Base-by-base conservation (phyloP, 2,797 vertebrate genomes). In the Rousettus madagascariensis region DNA sequence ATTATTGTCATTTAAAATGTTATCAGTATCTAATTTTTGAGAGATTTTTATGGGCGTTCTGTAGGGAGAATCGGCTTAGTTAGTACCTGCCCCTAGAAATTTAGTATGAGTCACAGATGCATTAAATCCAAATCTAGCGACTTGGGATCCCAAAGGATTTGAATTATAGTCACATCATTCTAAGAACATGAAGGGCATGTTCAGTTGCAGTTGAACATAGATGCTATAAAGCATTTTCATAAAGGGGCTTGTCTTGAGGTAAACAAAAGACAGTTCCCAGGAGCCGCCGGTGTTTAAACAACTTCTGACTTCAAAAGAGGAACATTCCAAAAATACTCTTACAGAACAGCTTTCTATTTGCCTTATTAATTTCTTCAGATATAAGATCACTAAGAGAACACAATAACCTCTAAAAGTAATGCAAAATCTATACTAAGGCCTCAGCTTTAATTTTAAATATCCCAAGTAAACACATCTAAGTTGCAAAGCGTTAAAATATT, bases 351-450 rank as follows among this genome's bases (percentile, higher is more conserved):
- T 90, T 92, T 86, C 4, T 79, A 68, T 84, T 36, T 59, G 24
- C 1, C 2, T 66, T 68, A 68, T 20, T 71, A 69, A 65, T 65
- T 95, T 88, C 20, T 66, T 72, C 51, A 90, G 38, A 61, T 1
- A 59, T 68, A 3, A 83, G 6, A 83, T 92, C 33, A 69, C 65
- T 86, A 74, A 49, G 7, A 80, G 43, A 80, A 68, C 74, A 19
- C 24, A 96, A 93, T 43, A 86, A 63, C 4, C 6, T 86, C 33
- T 77, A 28, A 88, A 92, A 89, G 41, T 69, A 72, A 83, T 86
- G 28, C 2, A 80, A 74, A 74, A 55, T 85, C 74, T 66, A 19
- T 69, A 71, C 24, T 59, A 91, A 90, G 26, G 0, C 11, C 38
- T 1, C 12, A 78, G 28, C 2, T 63, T 95, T 90, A 79, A 79